These are phyloP conservation scores for Drosophila guanche DNA, from an alignment of 1,140 invertebrate species.

Conservation along the genomic window DNA sequence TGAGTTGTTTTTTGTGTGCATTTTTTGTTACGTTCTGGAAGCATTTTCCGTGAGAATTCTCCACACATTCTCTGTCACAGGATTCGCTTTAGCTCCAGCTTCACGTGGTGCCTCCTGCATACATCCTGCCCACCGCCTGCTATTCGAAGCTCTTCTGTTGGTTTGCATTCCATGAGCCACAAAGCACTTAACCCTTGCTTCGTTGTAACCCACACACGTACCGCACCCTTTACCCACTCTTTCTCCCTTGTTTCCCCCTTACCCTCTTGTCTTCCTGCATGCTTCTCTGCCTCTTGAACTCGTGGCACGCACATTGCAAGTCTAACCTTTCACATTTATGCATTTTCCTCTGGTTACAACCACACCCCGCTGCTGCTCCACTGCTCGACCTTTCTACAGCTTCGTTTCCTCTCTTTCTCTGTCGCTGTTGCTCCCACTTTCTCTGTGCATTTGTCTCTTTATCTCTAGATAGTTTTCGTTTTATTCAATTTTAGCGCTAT, in stretches of 20 bases:
- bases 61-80: no score
- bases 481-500: conserved; percentile 76
- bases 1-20: no score
- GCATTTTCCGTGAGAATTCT: no score
- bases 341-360: conserved; percentile 19
- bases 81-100: background rate
- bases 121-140: background rate
- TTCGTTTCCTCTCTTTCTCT: background rate
- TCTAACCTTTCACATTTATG: conserved; percentile 78
- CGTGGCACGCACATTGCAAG: conserved; percentile 48
- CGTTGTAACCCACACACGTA: no score
- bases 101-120: background rate
- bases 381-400: background rate
- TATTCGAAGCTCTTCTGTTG: conserved; percentile 15
- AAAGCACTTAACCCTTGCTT: conserved; percentile 51
- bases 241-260: background rate
- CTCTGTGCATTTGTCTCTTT: background rate
- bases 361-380: conserved; percentile 1
- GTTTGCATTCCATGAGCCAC: conserved; percentile 48
- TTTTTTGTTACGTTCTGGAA: no score
- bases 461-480: conserved; percentile 60
- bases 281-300: conserved; percentile 25
- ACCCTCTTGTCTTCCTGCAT: background rate
- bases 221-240: conserved; percentile 6
- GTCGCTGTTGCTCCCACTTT: background rate